These are phyloP conservation scores for Chaetodon trifascialis DNA, from an alignment of 2,113 vertebrate genomes.

Conservation along the genomic window DNA sequence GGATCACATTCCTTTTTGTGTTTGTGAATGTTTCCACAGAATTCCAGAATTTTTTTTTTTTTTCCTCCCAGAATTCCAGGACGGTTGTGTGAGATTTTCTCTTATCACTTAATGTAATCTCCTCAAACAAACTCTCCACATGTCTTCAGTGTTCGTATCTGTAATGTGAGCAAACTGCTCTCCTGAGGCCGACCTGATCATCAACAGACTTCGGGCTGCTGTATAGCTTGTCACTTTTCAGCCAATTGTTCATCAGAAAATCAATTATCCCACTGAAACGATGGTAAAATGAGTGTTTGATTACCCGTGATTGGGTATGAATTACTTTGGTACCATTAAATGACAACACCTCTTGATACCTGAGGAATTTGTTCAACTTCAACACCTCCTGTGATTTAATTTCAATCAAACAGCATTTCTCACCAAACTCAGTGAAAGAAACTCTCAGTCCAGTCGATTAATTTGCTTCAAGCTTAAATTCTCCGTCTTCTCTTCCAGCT, in stretches of 20 bases:
- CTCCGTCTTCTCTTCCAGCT: conserved; percentile 67
- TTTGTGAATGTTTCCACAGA: conserved; percentile 59
- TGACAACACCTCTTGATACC: conserved; percentile 11
- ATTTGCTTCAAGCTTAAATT: conserved; percentile 27
- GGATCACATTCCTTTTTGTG: conserved; percentile 77
- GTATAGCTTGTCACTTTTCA: conserved; percentile 21
- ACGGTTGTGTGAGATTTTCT: conserved; percentile 43
- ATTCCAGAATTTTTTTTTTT: conserved; percentile 61
- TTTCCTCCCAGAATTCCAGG: conserved; percentile 70
- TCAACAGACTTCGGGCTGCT: conserved; percentile 32
- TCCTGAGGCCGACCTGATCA: conserved; percentile 41
- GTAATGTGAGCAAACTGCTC: conserved; percentile 55
- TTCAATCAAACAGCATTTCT: conserved; percentile 6
- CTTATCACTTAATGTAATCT: conserved; percentile 15
- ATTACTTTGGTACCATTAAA: conserved; percentile 20
- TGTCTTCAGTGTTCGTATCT: conserved; percentile 36
- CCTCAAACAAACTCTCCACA: conserved; percentile 17
- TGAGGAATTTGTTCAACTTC: conserved; percentile 23
- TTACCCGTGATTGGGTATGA: conserved; percentile 27
- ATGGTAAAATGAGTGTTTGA: conserved; percentile 10
- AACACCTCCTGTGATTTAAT: conserved; percentile 18
- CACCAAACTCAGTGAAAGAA: conserved; percentile 20
- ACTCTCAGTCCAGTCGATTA: conserved; percentile 18
- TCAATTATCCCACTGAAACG: conserved; percentile 30
- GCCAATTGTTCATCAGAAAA: not conserved